Base-by-base conservation (phyloP, 2,888 invertebrate species). In the Alloscopus bannaensis region DNA sequence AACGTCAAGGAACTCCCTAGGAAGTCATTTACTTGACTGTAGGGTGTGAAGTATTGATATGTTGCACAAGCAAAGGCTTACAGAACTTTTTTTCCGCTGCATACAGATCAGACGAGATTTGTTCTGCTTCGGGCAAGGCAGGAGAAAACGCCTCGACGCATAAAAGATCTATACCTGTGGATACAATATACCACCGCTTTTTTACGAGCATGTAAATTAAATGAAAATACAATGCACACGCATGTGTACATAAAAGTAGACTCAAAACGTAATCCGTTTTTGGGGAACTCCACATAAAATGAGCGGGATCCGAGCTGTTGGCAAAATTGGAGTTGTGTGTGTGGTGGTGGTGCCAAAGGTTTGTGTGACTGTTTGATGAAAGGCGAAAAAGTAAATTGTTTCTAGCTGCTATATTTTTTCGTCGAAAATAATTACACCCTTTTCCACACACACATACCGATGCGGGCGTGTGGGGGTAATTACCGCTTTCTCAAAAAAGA, bases 321-420 rank as follows among this genome's bases (percentile, higher is more conserved):
- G n/a, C n/a, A n/a, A n/a, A n/a, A n/a, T n/a, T n/a, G n/a, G n/a
- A n/a, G n/a, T n/a, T n/a, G n/a, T n/a, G n/a, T n/a, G n/a, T 42
- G 42, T 42, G 2, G 18, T n/a, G 8, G 42, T 42, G 36, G 36
- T 36, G 13, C 13, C n/a, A 42, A 42, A 42, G n/a, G n/a, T 55
- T 16, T 55, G 26, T 24, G 3, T 26, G 26, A 16, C 55, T 55
- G 55, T 24, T 26, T 24, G 65, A 16, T 18, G 50, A 68, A 50
- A 68, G 60, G 40, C n/a, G n/a, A 69, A 31, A 60, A 24, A 29
- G 60, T 50, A 69, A 76, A 76, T 76, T 76, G 76, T 76, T 76
- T 76, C 28, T 66, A 26, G 45, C 40, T 36, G 57, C 18, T 57
- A 59, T 36, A 36, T 13, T 75, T 52, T 59, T 71, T 59, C 24